Base-by-base conservation (phyloP, 2,888 invertebrate species). In the Leucoma salicis region DNA sequence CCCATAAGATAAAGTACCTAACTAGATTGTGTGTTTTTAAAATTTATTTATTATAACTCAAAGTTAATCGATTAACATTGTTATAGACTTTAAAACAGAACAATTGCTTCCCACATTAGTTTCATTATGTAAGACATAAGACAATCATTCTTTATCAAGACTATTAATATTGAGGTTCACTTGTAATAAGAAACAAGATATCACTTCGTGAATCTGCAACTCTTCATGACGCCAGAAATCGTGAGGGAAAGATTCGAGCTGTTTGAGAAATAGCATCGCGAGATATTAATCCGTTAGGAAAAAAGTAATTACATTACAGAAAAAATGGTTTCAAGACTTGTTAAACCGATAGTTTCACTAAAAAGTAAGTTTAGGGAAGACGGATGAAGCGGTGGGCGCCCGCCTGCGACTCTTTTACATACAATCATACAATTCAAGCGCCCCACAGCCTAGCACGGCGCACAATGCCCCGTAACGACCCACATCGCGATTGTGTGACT, bases 331-430 rank as follows among this genome's bases (percentile, higher is more conserved):
- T n/a, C n/a, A n/a, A n/a, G n/a, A n/a, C n/a, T n/a, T n/a, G n/a
- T n/a, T n/a, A n/a, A n/a, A n/a, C n/a, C n/a, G n/a, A n/a, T n/a
- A n/a, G n/a, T n/a, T n/a, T n/a, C n/a, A n/a, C n/a, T n/a, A n/a
- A n/a, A n/a, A n/a, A n/a, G n/a, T n/a, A n/a, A n/a, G n/a, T n/a
- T n/a, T n/a, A n/a, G n/a, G n/a, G n/a, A 73, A 67, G 70, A 67
- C 59, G 60, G 58, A 36, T 29, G 63, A 66, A 63, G 72, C 68
- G 67, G 82, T 70, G 78, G 74, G 78, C 77, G 80, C 67, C 75
- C 79, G 82, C 81, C 80, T 74, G 74, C 76, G 75, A 79, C 86
- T 86, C 66, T 81, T 89, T 89, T 83, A 74, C 87, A 88, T 87
- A 89, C 87, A 88, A 87, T 87, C 77, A 68, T 64, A 74, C 71